Conservation (phyloP, 2,113 vertebrate species). For the Aythya baeri region DNA sequence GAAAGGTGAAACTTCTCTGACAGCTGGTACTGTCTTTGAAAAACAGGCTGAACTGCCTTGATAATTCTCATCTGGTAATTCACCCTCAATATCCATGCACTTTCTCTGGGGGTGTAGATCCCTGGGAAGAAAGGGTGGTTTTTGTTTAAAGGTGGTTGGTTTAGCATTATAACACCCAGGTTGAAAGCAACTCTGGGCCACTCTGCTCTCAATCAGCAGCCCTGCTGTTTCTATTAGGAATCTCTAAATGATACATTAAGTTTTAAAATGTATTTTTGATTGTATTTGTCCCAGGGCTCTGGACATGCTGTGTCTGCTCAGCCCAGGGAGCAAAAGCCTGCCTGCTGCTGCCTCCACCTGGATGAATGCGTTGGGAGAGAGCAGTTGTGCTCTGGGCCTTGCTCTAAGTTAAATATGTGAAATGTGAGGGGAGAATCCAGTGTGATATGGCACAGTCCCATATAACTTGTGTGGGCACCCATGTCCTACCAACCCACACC, state of each 20-base stretch:
- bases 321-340: neutral
- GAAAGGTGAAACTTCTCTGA: neutral
- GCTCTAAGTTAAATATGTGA: accelerated
- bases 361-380: neutral
- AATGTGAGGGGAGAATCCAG: neutral
- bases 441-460: neutral
- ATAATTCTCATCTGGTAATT: neutral
- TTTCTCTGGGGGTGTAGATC: neutral
- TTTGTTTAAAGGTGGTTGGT: neutral
- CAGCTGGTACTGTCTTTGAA: neutral
- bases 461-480: neutral
- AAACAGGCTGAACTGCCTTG: neutral
- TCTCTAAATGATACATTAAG: neutral
- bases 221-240: neutral
- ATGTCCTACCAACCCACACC: neutral
- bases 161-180: neutral
- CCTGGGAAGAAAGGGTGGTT: neutral
- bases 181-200: neutral
- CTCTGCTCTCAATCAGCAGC: neutral
- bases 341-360: neutral
- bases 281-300: neutral
- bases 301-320: neutral
- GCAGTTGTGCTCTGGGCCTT: neutral
- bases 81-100: neutral
- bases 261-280: neutral